These are phyloP conservation scores for Eupristina koningsbergeri DNA, from an alignment of 1,140 invertebrate species.

Conservation along the genomic window DNA sequence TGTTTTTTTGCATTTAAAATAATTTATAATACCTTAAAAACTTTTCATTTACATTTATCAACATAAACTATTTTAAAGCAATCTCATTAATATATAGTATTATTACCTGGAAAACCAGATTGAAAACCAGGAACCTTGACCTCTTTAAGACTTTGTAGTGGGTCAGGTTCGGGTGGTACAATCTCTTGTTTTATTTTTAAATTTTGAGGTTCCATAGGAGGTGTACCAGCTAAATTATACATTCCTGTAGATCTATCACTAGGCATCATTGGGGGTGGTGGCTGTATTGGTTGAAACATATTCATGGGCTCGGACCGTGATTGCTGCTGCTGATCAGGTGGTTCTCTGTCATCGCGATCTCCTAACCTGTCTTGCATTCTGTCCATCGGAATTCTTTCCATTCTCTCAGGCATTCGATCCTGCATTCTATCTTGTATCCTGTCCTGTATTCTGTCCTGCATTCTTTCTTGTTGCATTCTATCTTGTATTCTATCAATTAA, in stretches of 20 bases:
- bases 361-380: slow-evolving; percentile 52
- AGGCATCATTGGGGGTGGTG: slow-evolving; percentile 56
- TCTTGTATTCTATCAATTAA: slow-evolving; percentile 53
- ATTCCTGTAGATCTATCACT: slow-evolving; percentile 57
- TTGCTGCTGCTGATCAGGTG: slow-evolving; percentile 54
- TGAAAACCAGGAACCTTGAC: slow-evolving; percentile 86
- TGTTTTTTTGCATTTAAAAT: no score
- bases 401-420: slow-evolving; percentile 55
- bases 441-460: slow-evolving; percentile 49
- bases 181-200: slow-evolving; percentile 87
- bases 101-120: slow-evolving; percentile 64
- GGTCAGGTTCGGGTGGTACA: slow-evolving; percentile 77
- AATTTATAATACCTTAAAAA: no score
- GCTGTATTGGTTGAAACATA: slow-evolving; percentile 74
- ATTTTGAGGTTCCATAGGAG: slow-evolving; percentile 80
- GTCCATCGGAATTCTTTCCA: slow-evolving; percentile 63
- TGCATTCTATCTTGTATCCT: slow-evolving; percentile 21
- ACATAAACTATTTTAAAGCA: no score
- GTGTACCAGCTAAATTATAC: slow-evolving; percentile 73
- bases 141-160: slow-evolving; percentile 84
- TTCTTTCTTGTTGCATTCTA: slow-evolving; percentile 60
- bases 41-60: no score
- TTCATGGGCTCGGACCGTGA: slow-evolving; percentile 64
- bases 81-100: no score
- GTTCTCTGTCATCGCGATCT: slow-evolving; percentile 52